Conservation (phyloP, 2,797 vertebrate species). For the Gobio occitaniae region DNA sequence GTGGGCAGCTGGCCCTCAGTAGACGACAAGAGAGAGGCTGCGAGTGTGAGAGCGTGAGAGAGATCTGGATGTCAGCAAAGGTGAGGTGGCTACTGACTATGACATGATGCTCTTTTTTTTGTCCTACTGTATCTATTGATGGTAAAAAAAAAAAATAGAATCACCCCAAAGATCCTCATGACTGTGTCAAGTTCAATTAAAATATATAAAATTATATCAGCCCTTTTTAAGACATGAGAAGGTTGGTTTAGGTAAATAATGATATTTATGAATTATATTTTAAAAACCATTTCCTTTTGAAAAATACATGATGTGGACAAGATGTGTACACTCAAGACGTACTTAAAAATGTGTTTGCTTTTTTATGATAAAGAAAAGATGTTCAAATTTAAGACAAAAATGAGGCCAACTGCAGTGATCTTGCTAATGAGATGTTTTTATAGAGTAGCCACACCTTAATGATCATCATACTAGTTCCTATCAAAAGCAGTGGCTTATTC, state of each 20-base stretch:
- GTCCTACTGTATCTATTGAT: background rate
- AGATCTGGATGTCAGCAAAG: conserved; percentile 37
- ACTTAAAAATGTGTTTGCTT: background rate
- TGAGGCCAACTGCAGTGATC: background rate
- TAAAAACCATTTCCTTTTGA: no score
- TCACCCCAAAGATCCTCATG: background rate
- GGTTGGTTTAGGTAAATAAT: no score
- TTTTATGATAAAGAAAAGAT: background rate
- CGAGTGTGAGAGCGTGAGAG: conserved; percentile 41
- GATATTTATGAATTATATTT: no score
- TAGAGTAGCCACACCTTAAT: conserved; percentile 5
- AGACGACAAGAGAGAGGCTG: conserved; percentile 47
- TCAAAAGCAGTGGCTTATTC: conserved; percentile 40
- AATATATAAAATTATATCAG: background rate
- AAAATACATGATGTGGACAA: no score
- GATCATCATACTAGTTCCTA: conserved; percentile 14
- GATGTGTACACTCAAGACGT: no score
- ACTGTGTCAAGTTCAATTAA: no score
- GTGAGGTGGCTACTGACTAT: conserved; percentile 28
- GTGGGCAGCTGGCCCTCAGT: conserved; percentile 61
- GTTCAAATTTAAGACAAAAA: no score
- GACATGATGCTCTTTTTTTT: background rate
- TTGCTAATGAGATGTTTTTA: conserved; percentile 12
- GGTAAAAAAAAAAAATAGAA: background rate
- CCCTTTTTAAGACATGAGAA: background rate